Conservation (phyloP, 2,797 vertebrate species). For the Bucorvus abyssinicus region DNA sequence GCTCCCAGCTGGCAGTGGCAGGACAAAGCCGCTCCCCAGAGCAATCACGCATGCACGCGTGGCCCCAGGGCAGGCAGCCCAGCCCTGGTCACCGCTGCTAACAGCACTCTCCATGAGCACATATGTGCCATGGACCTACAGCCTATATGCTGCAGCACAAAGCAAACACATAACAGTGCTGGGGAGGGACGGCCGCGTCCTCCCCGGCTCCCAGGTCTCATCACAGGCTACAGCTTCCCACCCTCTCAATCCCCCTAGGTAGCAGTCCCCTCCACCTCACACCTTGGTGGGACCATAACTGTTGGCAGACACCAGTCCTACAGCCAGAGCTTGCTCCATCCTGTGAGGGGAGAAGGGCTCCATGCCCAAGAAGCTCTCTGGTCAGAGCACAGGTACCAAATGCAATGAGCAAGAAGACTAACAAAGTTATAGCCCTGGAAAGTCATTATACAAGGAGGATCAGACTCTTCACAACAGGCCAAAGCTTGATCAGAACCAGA, state of each 20-base stretch:
- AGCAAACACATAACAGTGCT: background rate
- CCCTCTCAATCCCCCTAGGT: background rate
- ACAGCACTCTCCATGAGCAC: rapidly evolving
- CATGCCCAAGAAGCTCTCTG: rapidly evolving
- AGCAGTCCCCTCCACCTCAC: background rate
- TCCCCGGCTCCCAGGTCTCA: background rate
- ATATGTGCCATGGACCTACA: background rate
- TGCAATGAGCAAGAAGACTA: background rate
- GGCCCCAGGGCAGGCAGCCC: background rate
- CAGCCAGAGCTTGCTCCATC: background rate
- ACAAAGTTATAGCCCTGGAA: background rate
- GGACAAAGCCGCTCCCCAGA: rapidly evolving
- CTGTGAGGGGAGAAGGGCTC: background rate
- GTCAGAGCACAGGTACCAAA: background rate
- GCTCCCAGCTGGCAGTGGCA: background rate
- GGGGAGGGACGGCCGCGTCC: background rate
- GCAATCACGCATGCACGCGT: rapidly evolving
- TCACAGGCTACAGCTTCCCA: background rate
- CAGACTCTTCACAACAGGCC: background rate
- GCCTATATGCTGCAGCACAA: background rate
- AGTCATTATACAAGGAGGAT: background rate
- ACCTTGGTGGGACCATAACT: background rate
- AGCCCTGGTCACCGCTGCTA: background rate
- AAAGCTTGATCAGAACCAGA: background rate
- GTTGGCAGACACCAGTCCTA: background rate